Base-by-base conservation (phyloP, 2,888 invertebrate genomes). In the Fissipunctia ypsillon region DNA sequence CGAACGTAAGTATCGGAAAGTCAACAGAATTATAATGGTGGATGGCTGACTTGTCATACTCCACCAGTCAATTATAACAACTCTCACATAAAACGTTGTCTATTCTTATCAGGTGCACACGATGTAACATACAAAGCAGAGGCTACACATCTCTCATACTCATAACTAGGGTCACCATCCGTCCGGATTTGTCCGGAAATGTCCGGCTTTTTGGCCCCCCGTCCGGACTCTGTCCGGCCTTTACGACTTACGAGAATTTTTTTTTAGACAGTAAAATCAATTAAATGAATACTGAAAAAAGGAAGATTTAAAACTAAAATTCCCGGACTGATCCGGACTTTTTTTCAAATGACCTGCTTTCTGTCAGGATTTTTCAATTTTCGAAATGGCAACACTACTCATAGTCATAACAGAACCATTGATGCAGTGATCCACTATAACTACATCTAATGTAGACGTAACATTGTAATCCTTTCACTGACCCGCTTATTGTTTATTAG, bases 401-500 rank as follows among this genome's bases (percentile, higher is more conserved):
- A 14, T 22, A 59, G 50, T 2, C 65, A 4, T 38, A 69, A 69
- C 43, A 69, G 64, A 38, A n/a, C n/a, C n/a, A n/a, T n/a, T 60
- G 56, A 63, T 25, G n/a, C 54, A 56, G 16, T 65, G 31, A n/a
- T 50, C 63, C 28, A 45, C 14, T 35, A 45, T 67, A 63, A 43
- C 31, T 63, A 60, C 3, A 19, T 52, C 3, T 64, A n/a, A 4
- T 41, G 9, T 57, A 67, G 56, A 41, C 22, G 57, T 19, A 61
- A 74, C 25, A 60, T 60, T 19, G 64, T 64, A 48, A 43, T 74
- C 68, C 60, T 83, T 78, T 73, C 68, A 70, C 73, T 71, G 65
- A 67, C 56, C 66, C 2, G 22, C 54, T 63, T 68, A 38, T 54
- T 60, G 12, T 22, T 67, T n/a, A 71, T 73, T 73, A 61, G 16